Evolutionary conservation across 2,113 vertebrate species (phyloP).

Genomic region (Cryptotis parvus): DNA sequence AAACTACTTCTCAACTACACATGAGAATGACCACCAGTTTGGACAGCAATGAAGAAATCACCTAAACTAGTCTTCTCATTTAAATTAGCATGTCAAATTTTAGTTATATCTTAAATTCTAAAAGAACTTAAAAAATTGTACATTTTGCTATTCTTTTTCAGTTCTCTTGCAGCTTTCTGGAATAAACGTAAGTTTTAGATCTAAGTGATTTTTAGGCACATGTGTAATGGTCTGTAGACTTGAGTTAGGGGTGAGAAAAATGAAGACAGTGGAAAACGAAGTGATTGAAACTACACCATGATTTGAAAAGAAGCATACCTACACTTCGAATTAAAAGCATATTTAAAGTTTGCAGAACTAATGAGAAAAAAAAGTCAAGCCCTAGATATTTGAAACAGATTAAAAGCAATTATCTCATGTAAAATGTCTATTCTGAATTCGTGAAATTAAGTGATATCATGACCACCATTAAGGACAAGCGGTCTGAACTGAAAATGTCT

Average conservation of each 20-base stretch:
- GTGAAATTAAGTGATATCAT: neutral
- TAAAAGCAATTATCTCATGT: neutral
- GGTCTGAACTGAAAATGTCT: neutral
- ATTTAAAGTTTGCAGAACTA: neutral
- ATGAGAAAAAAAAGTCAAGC: constrained; percentile 29
- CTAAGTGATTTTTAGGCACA: neutral
- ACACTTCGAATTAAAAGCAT: neutral
- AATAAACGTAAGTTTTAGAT: constrained; percentile 27
- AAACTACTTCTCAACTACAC: neutral
- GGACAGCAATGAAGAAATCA: constrained; percentile 17
- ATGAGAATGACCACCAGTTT: constrained; percentile 11
- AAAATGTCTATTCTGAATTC: constrained; percentile 4
- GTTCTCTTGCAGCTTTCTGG: neutral
- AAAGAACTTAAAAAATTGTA: neutral
- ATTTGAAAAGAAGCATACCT: too few relatives aligned
- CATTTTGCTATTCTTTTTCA: neutral
- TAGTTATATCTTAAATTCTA: neutral
- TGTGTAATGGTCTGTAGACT: neutral
- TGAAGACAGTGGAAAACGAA: neutral
- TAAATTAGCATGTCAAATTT: neutral
- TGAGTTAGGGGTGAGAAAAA: neutral
- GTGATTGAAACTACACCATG: neutral
- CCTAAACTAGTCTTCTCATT: neutral
- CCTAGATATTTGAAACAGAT: neutral
- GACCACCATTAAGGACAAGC: neutral